phyloP scores from a whole-genome alignment of 1,140 invertebrate genomes.

The Polypedilum pembai region DNA sequence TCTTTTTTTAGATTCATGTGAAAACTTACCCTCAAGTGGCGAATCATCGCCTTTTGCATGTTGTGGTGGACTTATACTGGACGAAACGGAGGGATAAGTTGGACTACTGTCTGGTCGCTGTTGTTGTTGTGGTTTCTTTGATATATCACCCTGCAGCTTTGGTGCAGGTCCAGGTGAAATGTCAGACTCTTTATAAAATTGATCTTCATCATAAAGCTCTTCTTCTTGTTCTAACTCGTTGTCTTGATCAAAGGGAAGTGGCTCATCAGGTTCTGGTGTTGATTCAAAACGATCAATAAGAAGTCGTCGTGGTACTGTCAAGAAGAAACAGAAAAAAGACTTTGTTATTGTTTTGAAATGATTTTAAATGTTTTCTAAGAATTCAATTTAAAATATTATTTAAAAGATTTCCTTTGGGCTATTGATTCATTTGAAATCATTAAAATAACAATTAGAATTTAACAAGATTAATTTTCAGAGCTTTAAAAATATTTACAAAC shows the following conservation, averaged over 20 bases:
- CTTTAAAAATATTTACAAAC: too few relatives aligned
- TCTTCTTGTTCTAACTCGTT: slow-evolving; percentile 40
- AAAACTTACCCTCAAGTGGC: background rate
- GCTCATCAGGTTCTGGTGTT: slow-evolving; percentile 60
- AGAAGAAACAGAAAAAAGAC: too few relatives aligned
- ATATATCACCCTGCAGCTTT: slow-evolving; percentile 26
- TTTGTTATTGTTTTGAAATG: too few relatives aligned
- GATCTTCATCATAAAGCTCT: slow-evolving; percentile 45
- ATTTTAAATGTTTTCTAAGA: too few relatives aligned
- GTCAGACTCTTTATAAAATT: slow-evolving; percentile 42
- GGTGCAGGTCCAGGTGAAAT: slow-evolving; percentile 35
- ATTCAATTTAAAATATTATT: too few relatives aligned
- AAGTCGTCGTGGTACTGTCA: slow-evolving; percentile 72
- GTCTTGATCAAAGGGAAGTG: slow-evolving; percentile 44
- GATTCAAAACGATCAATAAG: slow-evolving; percentile 70
- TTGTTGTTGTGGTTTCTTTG: slow-evolving; percentile 31
- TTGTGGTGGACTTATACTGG: background rate
- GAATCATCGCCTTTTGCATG: background rate
- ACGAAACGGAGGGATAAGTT: background rate
- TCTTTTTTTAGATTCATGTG: background rate
- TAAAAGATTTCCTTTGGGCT: too few relatives aligned
- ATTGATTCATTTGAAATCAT: too few relatives aligned
- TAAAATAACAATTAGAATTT: too few relatives aligned
- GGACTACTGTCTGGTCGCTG: background rate
- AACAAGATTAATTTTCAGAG: too few relatives aligned